Evolutionary conservation across 2,113 vertebrate genomes (phyloP), one percentile per base, ranked within the genome.

Genomic region (Cyanoderma ruficeps): DNA sequence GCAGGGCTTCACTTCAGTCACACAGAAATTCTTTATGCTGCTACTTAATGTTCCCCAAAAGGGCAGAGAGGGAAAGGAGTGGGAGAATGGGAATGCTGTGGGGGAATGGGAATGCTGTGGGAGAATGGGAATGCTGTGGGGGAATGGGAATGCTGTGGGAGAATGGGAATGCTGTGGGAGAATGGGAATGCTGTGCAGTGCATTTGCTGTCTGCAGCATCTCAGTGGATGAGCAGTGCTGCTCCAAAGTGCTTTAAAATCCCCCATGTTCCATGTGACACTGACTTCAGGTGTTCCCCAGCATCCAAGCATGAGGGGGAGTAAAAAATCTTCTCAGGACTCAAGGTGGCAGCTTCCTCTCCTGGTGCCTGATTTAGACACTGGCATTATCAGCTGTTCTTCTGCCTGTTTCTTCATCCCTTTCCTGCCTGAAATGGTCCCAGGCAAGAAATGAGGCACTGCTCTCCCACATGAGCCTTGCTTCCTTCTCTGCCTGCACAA

Each of bases 21-120:
- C 86, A 83, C 1, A 74, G 83, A 86, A 80, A 80, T 77, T 92
- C 68, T 90, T 92, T 90, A 55, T 92, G 86, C 50, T 88, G 46
- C 56, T 11, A 4, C 79, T 88, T 93, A 89, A 74, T 47, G 39
- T 86, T 71, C 83, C 83, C 79, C 64, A 80, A 86, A 86, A 88
- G 70, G 30, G 27, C 44, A 42, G 63, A 78, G 14, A 70, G 57
- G 46, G 21, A 50, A 85, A 87, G 15, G 28, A 83, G 79, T 53
- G 46, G 60, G 53, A 72, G 63, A 39, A 39, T 39, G 37, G 50
- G 42, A 69, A 41, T 33, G 79, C 42, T 80, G 6, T 8, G 3
- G 60, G 53, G 69, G 63, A 39, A 39, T 39, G 39, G 39, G 39
- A 39, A 39, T 39, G 39, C 10, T 39, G 79, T 53, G 46, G 60